These are phyloP conservation scores for Monomorium pharaonis DNA, from an alignment of 1,140 invertebrate genomes.

Conservation along the genomic window DNA sequence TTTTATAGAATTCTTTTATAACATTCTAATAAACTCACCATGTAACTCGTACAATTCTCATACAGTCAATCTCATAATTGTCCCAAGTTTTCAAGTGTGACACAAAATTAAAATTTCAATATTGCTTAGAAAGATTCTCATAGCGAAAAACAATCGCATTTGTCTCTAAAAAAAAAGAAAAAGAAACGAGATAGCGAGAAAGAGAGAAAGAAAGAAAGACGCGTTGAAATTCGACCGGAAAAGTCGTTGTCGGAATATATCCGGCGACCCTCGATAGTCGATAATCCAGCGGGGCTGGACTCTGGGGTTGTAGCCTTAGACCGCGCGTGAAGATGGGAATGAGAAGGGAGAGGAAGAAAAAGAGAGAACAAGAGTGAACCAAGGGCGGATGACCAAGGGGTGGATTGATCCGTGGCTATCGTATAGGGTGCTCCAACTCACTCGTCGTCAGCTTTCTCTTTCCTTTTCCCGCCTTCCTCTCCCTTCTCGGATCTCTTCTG, in stretches of 20 bases:
- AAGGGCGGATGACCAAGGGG: constrained; percentile 67
- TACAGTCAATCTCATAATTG: no score
- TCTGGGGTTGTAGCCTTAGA: constrained; percentile 59
- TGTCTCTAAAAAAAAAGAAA: neutral
- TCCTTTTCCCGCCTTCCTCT: neutral
- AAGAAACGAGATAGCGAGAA: neutral
- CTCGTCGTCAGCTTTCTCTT: neutral
- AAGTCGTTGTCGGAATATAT: constrained; percentile 73
- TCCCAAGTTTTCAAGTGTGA: neutral
- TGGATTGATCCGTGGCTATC: constrained; percentile 79
- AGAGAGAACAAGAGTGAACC: constrained; percentile 39
- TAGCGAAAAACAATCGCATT: neutral
- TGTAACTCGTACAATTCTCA: neutral
- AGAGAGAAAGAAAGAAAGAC: constrained; percentile 14
- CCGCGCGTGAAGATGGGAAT: neutral
- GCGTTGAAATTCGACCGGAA: constrained; percentile 72
- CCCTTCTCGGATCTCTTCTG: neutral
- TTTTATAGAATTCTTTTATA: no score
- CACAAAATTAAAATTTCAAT: neutral
- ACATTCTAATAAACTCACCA: neutral
- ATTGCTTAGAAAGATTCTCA: neutral
- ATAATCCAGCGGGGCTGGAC: constrained; percentile 72
- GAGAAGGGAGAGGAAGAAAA: neutral
- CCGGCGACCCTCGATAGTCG: constrained; percentile 69
- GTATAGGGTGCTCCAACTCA: constrained; percentile 56